A percentile compares a stretch with the other conserved stretches of the same genome.
phyloP scores from a whole-genome alignment of 2,888 invertebrate genomes.

The Spodoptera picta region DNA sequence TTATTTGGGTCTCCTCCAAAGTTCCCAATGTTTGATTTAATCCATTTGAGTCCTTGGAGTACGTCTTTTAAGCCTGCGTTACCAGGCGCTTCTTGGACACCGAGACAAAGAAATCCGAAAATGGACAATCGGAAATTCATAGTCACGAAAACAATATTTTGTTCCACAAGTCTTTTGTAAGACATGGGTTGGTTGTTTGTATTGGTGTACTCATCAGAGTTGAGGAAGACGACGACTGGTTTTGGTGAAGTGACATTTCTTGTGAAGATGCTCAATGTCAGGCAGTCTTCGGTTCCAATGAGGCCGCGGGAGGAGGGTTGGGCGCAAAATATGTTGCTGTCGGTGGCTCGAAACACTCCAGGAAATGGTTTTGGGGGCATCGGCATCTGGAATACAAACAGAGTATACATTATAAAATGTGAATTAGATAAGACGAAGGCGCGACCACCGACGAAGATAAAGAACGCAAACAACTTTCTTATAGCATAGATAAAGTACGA shows the following conservation, averaged over 20 bases:
- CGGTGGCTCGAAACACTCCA: conserved; percentile 65
- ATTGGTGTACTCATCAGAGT: conserved; percentile 74
- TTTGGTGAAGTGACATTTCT: conserved; percentile 67
- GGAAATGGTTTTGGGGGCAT: conserved; percentile 49
- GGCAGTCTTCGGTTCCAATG: conserved; percentile 79
- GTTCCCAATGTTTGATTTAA: conserved; percentile 88
- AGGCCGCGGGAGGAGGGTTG: conserved; percentile 75
- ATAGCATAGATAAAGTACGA: conserved; percentile 41
- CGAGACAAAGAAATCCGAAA: conserved; percentile 91
- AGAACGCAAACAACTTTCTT: conserved; percentile 36
- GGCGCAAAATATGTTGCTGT: conserved; percentile 70
- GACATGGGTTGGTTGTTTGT: conserved; percentile 64
- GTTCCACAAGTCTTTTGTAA: conserved; percentile 90
- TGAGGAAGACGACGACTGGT: conserved; percentile 81
- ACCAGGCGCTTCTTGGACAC: conserved; percentile 90
- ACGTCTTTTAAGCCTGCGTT: conserved; percentile 96
- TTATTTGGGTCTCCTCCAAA: conserved; percentile 90
- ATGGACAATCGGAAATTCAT: conserved; percentile 92
- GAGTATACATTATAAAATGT: conserved; percentile 28
- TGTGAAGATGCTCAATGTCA: conserved; percentile 76
- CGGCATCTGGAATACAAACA: conserved; percentile 61
- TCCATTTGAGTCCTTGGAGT: conserved; percentile 93
- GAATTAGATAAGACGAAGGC: conserved; percentile 29
- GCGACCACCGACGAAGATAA: conserved; percentile 33
- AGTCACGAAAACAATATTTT: conserved; percentile 90